These are phyloP conservation scores for Phoenoteleia sp. DNA, from an alignment of 2,888 invertebrate genomes.

Conservation along the genomic window DNA sequence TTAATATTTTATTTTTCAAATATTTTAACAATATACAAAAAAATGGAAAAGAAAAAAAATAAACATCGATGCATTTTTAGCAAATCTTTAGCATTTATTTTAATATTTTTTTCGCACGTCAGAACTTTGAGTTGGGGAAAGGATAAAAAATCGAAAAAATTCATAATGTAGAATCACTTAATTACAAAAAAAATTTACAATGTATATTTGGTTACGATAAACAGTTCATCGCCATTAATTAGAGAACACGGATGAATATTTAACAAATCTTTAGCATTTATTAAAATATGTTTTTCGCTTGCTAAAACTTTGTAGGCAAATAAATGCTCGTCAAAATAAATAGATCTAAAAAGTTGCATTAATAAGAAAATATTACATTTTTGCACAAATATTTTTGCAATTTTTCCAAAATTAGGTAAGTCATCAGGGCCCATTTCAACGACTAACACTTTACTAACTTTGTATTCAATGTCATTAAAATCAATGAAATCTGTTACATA, in stretches of 20 bases:
- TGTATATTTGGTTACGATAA: neutral
- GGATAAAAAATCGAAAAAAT: too few relatives aligned
- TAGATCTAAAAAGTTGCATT: neutral
- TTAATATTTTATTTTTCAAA: too few relatives aligned
- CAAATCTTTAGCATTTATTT: too few relatives aligned
- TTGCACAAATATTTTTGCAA: constrained; percentile 17
- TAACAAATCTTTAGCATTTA: neutral
- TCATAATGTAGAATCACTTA: too few relatives aligned
- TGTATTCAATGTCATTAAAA: constrained; percentile 6
- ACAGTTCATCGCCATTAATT: neutral
- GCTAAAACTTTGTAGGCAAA: constrained; percentile 14
- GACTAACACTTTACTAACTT: neutral
- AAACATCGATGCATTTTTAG: too few relatives aligned
- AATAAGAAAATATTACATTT: neutral
- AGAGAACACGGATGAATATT: constrained; percentile 1
- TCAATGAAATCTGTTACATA: neutral
- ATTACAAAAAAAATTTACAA: too few relatives aligned
- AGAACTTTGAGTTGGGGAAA: too few relatives aligned
- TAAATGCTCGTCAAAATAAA: constrained; percentile 17
- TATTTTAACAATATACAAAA: too few relatives aligned
- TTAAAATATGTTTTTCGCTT: neutral
- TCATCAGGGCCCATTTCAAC: neutral
- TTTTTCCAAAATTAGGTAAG: constrained; percentile 22
- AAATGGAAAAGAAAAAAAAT: too few relatives aligned
- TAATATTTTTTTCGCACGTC: too few relatives aligned